A percentile compares a stretch with the other conserved stretches of the same genome.
phyloP scores from a whole-genome alignment of 2,888 invertebrate genomes.

The Nemotelus nigrinus region DNA sequence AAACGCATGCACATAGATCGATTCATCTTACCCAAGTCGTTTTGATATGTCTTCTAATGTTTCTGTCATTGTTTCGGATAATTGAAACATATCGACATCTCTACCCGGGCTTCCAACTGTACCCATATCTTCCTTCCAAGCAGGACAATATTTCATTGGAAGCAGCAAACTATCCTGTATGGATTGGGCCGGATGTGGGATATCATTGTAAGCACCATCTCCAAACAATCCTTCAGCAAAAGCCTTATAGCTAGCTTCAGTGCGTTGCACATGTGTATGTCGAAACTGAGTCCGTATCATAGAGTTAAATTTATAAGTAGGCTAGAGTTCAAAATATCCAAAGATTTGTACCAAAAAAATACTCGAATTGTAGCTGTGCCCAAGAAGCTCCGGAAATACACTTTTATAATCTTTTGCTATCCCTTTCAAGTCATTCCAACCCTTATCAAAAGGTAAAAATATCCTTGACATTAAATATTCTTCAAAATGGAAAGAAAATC shows the following conservation, averaged over 20 bases:
- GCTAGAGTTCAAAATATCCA: background rate
- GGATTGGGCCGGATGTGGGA: constrained; percentile 53
- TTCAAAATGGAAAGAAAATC: background rate
- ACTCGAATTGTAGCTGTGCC: constrained; percentile 64
- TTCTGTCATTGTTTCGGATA: constrained; percentile 59
- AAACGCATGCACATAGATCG: too few species aligned
- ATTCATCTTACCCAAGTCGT: constrained; percentile 65
- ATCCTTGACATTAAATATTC: background rate
- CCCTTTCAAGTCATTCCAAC: constrained; percentile 73
- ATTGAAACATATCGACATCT: constrained; percentile 58
- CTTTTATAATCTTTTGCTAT: constrained; percentile 75
- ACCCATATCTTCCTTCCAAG: constrained; percentile 69
- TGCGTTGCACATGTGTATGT: constrained; percentile 70
- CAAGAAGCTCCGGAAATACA: constrained; percentile 72
- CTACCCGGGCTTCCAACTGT: constrained; percentile 65
- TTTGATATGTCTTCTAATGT: constrained; percentile 66
- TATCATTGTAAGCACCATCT: constrained; percentile 55
- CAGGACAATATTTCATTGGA: constrained; percentile 73
- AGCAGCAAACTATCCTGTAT: constrained; percentile 65
- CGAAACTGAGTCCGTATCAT: constrained; percentile 66
- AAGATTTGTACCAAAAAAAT: constrained; percentile 68
- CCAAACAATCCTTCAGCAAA: constrained; percentile 71
- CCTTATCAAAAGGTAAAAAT: constrained; percentile 56
- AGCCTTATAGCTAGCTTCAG: constrained; percentile 70
- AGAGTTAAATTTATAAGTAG: background rate